Evolutionary conservation across 2,113 vertebrate species (phyloP), one percentile per base, ranked within the genome.

Genomic region (Laterallus jamaicensis): DNA sequence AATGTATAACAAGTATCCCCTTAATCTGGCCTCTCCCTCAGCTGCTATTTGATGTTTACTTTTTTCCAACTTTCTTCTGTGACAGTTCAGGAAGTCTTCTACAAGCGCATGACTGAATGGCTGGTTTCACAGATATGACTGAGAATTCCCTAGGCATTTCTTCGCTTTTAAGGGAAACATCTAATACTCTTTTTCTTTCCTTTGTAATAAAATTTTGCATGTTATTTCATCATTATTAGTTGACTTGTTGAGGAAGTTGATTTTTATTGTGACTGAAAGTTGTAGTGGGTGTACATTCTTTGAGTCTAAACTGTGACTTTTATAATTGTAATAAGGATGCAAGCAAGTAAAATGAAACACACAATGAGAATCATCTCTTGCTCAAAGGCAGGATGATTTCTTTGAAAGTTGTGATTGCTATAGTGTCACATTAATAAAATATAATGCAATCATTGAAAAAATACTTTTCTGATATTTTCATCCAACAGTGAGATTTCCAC

Each of bases 211-310:
- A 70, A 86, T 90, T 90, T 60, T 60, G 58, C 62, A 66, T 44
- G 9, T 5, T 25, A n/a, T 83, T 94, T 80, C 20, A 49, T 81
- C 49, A 28, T 71, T 93, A 75, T 79, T 86, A 59, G 37, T 50
- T 58, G 32, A 22, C 24, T 80, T 74, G 13, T 55, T 93, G 70
- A 82, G 14, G 44, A 94, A 39, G 18, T 10, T 40, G 69, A 84
- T 76, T 90, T 93, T 95, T 56, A 44, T 67, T 95, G 39, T 90
- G 52, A 85, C 52, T 75, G 54, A 85, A 95, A 63, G 44, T 37
- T 91, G 29, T 12, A 49, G 47, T 73, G 73, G 25, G 31, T 0
- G 0, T 64, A 87, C 0, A 0, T 62, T 88, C 54, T 32, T 64
- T 86, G 85, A 84, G 70, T 68, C 31, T 59, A 83, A 95, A 58